phyloP scores from a whole-genome alignment of 2,797 vertebrate species.

The Karalla daura region DNA sequence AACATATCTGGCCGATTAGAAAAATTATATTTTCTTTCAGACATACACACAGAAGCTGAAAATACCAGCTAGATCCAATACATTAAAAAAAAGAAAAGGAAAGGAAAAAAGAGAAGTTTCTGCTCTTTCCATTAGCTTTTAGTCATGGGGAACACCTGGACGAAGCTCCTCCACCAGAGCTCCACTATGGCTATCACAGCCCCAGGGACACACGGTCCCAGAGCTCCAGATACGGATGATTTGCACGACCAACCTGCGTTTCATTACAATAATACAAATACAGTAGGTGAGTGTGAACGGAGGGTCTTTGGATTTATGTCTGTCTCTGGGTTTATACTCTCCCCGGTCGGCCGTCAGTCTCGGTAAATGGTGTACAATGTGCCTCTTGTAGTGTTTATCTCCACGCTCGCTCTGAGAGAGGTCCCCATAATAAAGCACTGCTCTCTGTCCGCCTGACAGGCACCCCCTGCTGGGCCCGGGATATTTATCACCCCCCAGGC shows the following conservation, averaged over 20 bases:
- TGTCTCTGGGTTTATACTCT: constrained; percentile 16
- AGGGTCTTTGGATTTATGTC: background rate
- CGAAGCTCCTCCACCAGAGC: constrained; percentile 9
- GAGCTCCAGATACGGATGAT: constrained; percentile 12
- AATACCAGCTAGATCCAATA: constrained; percentile 1
- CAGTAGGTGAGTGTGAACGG: background rate
- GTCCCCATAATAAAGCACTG: constrained; percentile 61
- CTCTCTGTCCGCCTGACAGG: no score
- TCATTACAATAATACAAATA: constrained; percentile 12
- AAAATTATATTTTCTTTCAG: no score
- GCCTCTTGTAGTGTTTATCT: constrained; percentile 59
- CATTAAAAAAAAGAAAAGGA: background rate
- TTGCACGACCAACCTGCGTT: constrained; percentile 16
- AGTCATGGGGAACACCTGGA: constrained; percentile 7
- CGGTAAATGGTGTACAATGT: constrained; percentile 48
- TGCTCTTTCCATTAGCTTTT: constrained; percentile 5
- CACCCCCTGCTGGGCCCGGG: constrained; percentile 42
- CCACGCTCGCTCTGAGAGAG: constrained; percentile 34
- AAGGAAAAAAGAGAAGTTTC: background rate
- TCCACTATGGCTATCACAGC: background rate
- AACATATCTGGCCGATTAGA: no score
- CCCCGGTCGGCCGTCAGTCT: constrained; percentile 50
- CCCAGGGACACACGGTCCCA: background rate
- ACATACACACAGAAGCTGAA: background rate
- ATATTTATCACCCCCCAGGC: constrained; percentile 61